Conservation (phyloP, 2,888 invertebrate species). For the Nomada goodeniana region DNA sequence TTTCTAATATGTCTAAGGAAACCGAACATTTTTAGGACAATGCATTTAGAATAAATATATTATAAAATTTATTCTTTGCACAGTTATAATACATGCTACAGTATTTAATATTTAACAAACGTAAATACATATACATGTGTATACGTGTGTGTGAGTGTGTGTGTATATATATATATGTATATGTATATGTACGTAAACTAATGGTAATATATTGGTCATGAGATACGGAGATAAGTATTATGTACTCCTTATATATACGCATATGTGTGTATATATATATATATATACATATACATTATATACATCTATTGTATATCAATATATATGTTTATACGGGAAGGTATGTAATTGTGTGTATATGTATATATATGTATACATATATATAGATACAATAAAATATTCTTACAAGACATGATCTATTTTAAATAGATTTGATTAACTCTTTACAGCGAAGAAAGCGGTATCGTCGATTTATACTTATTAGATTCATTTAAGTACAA, state of each 20-base stretch:
- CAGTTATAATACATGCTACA: slow-evolving; percentile 72
- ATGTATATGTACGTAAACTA: slow-evolving; percentile 51
- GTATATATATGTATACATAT: slow-evolving; percentile 40
- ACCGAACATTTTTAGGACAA: slow-evolving; percentile 45
- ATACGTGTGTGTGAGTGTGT: slow-evolving; percentile 45
- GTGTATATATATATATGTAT: slow-evolving; percentile 45
- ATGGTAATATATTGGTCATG: slow-evolving; percentile 57
- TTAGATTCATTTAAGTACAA: slow-evolving; percentile 63
- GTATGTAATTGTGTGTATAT: slow-evolving; percentile 66
- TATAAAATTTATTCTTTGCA: slow-evolving; percentile 78
- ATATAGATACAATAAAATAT: slow-evolving; percentile 79
- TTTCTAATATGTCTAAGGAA: slow-evolving; percentile 47
- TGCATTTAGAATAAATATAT: slow-evolving; percentile 73
- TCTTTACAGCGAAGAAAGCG: slow-evolving; percentile 33
- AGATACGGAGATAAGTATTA: slow-evolving; percentile 55
- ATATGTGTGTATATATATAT: slow-evolving; percentile 47
- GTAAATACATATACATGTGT: slow-evolving; percentile 41
- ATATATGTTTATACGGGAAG: slow-evolving; percentile 65
- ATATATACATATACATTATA: slow-evolving; percentile 57
- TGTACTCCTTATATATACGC: slow-evolving; percentile 55
- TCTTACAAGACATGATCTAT: slow-evolving; percentile 74
- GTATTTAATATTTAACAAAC: slow-evolving; percentile 72
- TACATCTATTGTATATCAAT: slow-evolving; percentile 65
- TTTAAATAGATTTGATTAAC: slow-evolving; percentile 48
- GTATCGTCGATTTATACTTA: slow-evolving; percentile 38